A percentile compares a stretch with the other conserved stretches of the same genome.
These are phyloP conservation scores for Macrosiphum euphorbiae DNA, from an alignment of 2,888 invertebrate genomes.

Conservation along the genomic window DNA sequence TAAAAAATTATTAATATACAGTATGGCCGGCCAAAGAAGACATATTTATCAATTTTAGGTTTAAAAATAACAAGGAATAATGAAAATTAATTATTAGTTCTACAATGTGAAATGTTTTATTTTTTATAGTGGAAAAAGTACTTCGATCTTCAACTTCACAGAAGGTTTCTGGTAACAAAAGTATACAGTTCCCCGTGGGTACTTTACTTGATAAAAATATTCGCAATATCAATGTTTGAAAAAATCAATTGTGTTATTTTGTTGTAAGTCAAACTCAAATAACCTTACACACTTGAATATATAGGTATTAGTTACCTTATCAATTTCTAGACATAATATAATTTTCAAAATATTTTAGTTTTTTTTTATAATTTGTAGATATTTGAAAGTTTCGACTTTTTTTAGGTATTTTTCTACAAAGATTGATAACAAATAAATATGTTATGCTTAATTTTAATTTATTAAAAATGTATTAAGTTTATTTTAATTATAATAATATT, in stretches of 20 bases:
- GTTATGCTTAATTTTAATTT: too few species aligned
- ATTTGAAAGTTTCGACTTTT: neutral
- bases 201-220: neutral
- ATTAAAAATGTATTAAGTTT: too few species aligned
- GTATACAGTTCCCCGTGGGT: neutral
- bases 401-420: neutral
- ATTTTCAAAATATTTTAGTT: neutral
- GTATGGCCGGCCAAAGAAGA: neutral
- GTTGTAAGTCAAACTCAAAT: neutral
- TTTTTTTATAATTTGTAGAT: neutral
- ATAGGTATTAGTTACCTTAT: too few species aligned
- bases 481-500: too few species aligned
- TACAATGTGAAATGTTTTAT: neutral
- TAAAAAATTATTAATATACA: neutral
- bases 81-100: neutral
- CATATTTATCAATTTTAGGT: neutral
- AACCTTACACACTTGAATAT: neutral
- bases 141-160: neutral
- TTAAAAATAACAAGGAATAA: neutral
- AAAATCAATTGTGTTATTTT: neutral
- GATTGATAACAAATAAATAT: neutral
- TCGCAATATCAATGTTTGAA: neutral
- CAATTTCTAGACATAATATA: neutral
- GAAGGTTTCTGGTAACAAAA: neutral
- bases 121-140: neutral